Conservation (phyloP, 2,797 vertebrate species). For the Lepilemur septentrionalis region DNA sequence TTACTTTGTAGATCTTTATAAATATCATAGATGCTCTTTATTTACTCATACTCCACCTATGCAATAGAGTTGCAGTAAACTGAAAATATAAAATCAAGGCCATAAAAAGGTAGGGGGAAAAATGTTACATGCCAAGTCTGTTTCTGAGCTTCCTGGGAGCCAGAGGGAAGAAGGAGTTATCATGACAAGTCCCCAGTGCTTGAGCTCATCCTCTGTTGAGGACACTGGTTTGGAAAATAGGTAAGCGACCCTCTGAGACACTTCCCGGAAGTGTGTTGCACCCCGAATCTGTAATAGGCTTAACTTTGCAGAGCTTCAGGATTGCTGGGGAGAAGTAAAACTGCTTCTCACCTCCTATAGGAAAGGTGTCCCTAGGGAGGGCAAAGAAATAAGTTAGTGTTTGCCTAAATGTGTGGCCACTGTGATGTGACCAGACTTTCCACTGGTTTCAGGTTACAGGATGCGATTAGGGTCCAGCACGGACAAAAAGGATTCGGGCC, state of each 20-base stretch:
- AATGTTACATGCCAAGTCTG: background rate
- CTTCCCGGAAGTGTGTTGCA: background rate
- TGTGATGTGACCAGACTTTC: conserved; percentile 53
- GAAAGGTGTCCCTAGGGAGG: background rate
- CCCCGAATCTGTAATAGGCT: background rate
- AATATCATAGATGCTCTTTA: conserved; percentile 44
- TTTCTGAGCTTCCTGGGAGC: conserved; percentile 39
- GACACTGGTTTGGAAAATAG: background rate
- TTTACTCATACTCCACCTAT: background rate
- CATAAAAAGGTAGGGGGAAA: background rate
- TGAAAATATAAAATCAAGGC: background rate
- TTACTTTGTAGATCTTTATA: conserved; percentile 47
- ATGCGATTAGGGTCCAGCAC: conserved; percentile 91
- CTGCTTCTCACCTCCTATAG: background rate
- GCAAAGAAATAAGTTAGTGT: too few species aligned
- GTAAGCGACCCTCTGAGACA: background rate
- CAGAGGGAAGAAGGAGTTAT: background rate
- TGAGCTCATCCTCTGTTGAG: background rate
- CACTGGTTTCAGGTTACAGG: conserved; percentile 87
- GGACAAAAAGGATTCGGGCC: conserved; percentile 90
- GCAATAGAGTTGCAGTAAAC: background rate
- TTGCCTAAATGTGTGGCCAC: too few species aligned
- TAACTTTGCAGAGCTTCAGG: background rate
- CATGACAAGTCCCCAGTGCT: background rate
- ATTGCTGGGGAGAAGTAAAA: background rate